Conservation (phyloP, 2,113 vertebrate genomes). For the rabbit (Oryctolagus cuniculus) region mOryCun1.1 NC_091434.1:79116501-79117000, state of each 20-base stretch:
- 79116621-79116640: conserved; percentile 26
- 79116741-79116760: not conserved
- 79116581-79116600: not conserved
- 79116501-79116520: not conserved
- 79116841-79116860: conserved; percentile 42
- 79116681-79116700: conserved; percentile 52
- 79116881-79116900: conserved; percentile 50
- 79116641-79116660: not conserved
- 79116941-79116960: conserved; percentile 34
- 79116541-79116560: not conserved
- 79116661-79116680: conserved; percentile 48
- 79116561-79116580: not conserved
- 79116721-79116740: conserved; percentile 52
- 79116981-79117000: conserved; percentile 17
- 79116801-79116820: conserved; percentile 47
- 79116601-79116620: not conserved
- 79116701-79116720: conserved; percentile 53
- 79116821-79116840: conserved; percentile 61
- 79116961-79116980: conserved; percentile 59
- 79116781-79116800: conserved; percentile 68
- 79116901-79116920: conserved; percentile 61
- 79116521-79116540: not conserved
- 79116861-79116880: conserved; percentile 42
- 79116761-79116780: conserved; percentile 73
- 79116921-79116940: conserved; percentile 69